Evolutionary conservation across 2,113 vertebrate species (phyloP).

Genomic region (Myrmecophaga tridactyla): DNA sequence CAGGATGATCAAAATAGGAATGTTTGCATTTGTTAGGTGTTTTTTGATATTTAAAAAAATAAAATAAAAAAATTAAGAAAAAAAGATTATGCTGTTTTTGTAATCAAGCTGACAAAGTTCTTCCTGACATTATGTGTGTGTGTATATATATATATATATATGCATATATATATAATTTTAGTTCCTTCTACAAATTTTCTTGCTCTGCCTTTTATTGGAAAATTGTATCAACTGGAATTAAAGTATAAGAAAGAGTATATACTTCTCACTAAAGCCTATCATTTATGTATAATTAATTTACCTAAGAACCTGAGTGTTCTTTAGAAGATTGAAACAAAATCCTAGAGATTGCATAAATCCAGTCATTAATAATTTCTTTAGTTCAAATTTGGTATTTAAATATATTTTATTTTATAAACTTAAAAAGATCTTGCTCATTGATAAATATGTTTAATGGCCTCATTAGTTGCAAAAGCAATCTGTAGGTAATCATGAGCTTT

Average conservation of each 20-base stretch:
- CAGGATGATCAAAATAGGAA: too few relatives aligned
- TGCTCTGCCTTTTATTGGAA: background rate
- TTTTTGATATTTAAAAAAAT: too few relatives aligned
- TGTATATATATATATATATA: too few relatives aligned
- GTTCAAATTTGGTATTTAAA: background rate
- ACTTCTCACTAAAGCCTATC: background rate
- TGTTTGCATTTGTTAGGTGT: too few relatives aligned
- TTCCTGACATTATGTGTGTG: too few relatives aligned
- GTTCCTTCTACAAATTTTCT: background rate
- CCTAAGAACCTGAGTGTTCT: background rate
- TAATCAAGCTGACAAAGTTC: background rate
- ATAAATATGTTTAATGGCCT: background rate
- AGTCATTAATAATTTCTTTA: background rate
- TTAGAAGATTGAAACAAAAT: background rate
- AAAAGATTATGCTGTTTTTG: background rate
- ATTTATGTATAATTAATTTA: background rate
- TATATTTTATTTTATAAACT: background rate
- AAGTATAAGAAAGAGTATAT: background rate
- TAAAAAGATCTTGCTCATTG: background rate
- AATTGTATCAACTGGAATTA: background rate
- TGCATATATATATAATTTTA: too few relatives aligned
- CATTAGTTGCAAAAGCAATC: background rate
- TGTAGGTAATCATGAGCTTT: background rate
- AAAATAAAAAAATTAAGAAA: too few relatives aligned
- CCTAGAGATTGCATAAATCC: background rate